These are phyloP conservation scores for Junco hyemalis DNA, from an alignment of 2,113 vertebrate genomes.

Conservation along the genomic window DNA sequence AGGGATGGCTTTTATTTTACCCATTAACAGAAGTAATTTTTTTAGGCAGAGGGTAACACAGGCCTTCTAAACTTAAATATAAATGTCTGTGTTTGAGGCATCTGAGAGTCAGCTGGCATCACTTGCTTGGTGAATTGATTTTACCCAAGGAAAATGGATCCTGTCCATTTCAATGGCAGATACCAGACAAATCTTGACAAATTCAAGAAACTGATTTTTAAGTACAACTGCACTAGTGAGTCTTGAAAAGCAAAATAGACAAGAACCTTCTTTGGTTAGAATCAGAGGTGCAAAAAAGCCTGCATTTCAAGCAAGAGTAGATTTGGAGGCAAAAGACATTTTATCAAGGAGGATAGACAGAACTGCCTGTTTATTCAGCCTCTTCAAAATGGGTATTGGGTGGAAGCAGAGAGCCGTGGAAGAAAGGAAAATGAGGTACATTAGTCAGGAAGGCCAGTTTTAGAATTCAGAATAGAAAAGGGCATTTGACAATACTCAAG, in stretches of 20 bases:
- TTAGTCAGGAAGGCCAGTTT: background rate
- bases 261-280: background rate
- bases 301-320: background rate
- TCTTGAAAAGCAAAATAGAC: background rate
- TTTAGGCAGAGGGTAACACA: background rate
- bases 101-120: background rate
- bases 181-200: background rate
- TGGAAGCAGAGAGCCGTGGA: background rate
- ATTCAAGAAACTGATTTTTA: background rate
- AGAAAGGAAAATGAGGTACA: background rate
- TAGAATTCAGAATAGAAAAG: background rate
- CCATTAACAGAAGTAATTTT: background rate
- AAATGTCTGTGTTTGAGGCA: background rate
- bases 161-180: background rate
- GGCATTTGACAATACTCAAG: background rate
- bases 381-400: background rate
- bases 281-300: background rate
- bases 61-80: background rate
- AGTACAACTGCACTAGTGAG: background rate
- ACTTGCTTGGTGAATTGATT: background rate
- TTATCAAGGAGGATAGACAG: background rate
- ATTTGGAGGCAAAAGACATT: background rate
- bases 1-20: background rate
- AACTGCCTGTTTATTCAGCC: background rate
- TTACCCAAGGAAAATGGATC: background rate